These are phyloP conservation scores for Geotria australis DNA, from an alignment of 2,797 vertebrate genomes.

Conservation along the genomic window DNA sequence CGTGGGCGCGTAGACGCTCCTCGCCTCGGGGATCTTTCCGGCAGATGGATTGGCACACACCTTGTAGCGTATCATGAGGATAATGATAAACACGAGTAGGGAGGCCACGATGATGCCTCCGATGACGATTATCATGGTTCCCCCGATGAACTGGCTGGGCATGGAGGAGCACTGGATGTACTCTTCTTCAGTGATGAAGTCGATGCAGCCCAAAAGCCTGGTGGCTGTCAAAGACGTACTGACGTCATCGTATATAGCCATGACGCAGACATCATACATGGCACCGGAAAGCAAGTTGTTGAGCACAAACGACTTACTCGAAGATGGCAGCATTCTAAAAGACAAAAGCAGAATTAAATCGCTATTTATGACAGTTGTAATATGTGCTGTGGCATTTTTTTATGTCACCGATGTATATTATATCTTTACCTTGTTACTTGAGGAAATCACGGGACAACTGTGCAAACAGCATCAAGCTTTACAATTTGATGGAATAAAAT, in stretches of 20 bases:
- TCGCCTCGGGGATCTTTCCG: background rate
- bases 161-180: slow-evolving; percentile 75
- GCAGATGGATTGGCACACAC: slow-evolving; percentile 25
- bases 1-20: background rate
- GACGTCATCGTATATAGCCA: slow-evolving; percentile 89
- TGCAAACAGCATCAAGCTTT: background rate
- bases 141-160: slow-evolving; percentile 69
- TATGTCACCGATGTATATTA: too few species aligned
- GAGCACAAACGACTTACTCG: slow-evolving; percentile 63
- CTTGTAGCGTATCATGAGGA: slow-evolving; percentile 89
- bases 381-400: too few species aligned
- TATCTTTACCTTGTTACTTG: too few species aligned
- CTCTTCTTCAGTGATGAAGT: slow-evolving; percentile 71
- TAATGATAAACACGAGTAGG: slow-evolving; percentile 66
- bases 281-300: slow-evolving; percentile 72
- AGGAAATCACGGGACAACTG: background rate
- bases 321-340: slow-evolving; percentile 67
- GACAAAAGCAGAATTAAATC: slow-evolving; percentile 3
- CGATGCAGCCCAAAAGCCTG: slow-evolving; percentile 70
- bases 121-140: slow-evolving; percentile 81
- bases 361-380: background rate
- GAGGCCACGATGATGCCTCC: slow-evolving; percentile 81
- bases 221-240: slow-evolving; percentile 84
- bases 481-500: too few species aligned
- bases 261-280: slow-evolving; percentile 76